These are phyloP conservation scores for Channa maculata DNA, from an alignment of 2,113 vertebrate genomes.

Conservation along the genomic window DNA sequence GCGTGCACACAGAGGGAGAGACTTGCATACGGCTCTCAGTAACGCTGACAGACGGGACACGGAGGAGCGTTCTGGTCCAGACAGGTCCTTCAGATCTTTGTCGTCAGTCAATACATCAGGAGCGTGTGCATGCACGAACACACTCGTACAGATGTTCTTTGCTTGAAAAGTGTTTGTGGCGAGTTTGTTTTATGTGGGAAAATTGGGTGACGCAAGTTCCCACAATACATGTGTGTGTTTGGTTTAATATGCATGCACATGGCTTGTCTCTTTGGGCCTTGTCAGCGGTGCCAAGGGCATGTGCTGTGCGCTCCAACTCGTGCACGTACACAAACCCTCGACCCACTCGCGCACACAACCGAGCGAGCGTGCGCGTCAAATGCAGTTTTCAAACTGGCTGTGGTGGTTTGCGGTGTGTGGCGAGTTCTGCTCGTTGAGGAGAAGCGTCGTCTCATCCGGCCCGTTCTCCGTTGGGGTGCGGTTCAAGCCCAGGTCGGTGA, in stretches of 20 bases:
- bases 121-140: background rate
- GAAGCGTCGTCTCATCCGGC: conserved; percentile 89
- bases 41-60: background rate
- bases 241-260: conserved; percentile 23
- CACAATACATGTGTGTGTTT: conserved; percentile 13
- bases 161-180: background rate
- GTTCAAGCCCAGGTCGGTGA: conserved; percentile 40
- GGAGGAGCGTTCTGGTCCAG: conserved; percentile 42
- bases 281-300: conserved; percentile 1
- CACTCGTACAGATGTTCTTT: conserved; percentile 9
- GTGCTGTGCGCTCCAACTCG: conserved; percentile 6
- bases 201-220: background rate
- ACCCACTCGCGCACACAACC: conserved; percentile 27
- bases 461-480: conserved; percentile 57
- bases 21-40: background rate
- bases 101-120: conserved; percentile 3
- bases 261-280: conserved; percentile 51
- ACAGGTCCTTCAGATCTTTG: conserved; percentile 36
- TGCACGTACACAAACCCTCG: background rate
- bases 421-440: conserved; percentile 91
- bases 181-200: background rate
- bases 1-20: conserved; percentile 11
- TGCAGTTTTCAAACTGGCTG: conserved; percentile 73
- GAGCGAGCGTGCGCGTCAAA: conserved; percentile 57
- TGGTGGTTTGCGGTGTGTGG: conserved; percentile 82